Base-by-base conservation (phyloP, 2,113 vertebrate species). In the Brachionichthys hirsutus region DNA sequence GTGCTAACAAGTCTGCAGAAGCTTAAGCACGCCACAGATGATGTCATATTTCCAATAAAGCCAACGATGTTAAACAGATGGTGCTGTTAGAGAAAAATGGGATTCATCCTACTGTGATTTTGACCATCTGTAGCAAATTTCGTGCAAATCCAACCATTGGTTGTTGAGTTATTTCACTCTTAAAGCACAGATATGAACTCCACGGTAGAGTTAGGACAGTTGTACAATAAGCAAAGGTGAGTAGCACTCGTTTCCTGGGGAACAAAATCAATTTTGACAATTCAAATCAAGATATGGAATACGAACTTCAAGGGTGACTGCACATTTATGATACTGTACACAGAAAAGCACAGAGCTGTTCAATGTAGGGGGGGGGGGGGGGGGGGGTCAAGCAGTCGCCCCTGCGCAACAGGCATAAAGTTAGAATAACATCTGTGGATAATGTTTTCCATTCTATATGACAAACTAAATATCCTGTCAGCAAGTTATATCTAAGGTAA, bases 391-490 rank as follows among this genome's bases (percentile, higher is more conserved):
- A 52, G 56, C 19, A 41, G 42, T 70, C 46, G 35, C 8, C 15
- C n/a, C 67, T 54, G 42, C 53, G 71, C 49, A 71, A 78, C 56
- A 81, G 47, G 73, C 67, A 68, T 63, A 38, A 81, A 72, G 67
- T 75, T 48, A 18, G 38, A 62, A 44, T 8, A 77, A 59, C 48
- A 73, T 58, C 67, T 45, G 13, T 84, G 78, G 83, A 80, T 83
- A 82, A 67, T 43, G 51, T 65, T 59, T 82, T 74, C 67, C 12
- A n/a, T 75, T 67, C 16, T 30, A 12, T 54, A 50, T 19, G 54
- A 54, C 16, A 67, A 43, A 67, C 30, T 56, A 46, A 50, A 65
- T 44, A 55, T 70, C 40, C 44, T 4, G 35, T 62, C 48, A 18
- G 10, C 18, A 18, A 8, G 16, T 44, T 56, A 45, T 60, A 42